phyloP scores from a whole-genome alignment of 2,113 vertebrate species.

The Merops nubicus region DNA sequence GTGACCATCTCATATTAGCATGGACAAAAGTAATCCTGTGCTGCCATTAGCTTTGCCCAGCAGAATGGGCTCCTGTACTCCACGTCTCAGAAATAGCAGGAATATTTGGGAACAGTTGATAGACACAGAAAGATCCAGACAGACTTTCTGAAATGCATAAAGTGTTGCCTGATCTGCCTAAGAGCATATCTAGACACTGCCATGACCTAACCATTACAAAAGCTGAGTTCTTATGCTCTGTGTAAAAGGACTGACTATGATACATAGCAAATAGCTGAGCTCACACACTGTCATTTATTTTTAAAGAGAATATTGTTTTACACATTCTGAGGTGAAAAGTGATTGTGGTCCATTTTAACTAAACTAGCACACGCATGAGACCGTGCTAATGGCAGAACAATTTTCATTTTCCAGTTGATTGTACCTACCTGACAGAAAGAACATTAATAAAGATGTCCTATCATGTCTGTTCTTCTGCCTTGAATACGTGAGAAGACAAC shows the following conservation, averaged over 20 bases:
- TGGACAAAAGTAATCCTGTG: background rate
- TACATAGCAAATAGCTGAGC: background rate
- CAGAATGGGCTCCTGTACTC: background rate
- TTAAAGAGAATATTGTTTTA: background rate
- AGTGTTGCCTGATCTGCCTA: background rate
- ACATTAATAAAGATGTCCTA: background rate
- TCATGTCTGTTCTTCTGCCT: background rate
- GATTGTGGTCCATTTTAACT: background rate
- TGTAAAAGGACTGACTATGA: background rate
- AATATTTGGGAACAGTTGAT: background rate
- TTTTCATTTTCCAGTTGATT: background rate
- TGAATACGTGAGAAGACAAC: background rate
- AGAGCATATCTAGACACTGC: background rate
- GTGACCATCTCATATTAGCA: background rate
- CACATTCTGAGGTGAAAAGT: background rate
- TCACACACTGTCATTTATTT: background rate
- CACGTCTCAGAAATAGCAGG: background rate
- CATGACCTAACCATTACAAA: background rate
- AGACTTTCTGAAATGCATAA: background rate
- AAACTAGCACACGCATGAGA: background rate
- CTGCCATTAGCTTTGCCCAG: background rate
- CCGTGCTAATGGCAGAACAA: background rate
- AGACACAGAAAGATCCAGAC: background rate
- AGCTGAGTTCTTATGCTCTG: background rate
- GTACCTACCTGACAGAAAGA: background rate